Evolutionary conservation across 2,797 vertebrate genomes (phyloP).

Genomic region (Alcedo quadribrachys): DNA sequence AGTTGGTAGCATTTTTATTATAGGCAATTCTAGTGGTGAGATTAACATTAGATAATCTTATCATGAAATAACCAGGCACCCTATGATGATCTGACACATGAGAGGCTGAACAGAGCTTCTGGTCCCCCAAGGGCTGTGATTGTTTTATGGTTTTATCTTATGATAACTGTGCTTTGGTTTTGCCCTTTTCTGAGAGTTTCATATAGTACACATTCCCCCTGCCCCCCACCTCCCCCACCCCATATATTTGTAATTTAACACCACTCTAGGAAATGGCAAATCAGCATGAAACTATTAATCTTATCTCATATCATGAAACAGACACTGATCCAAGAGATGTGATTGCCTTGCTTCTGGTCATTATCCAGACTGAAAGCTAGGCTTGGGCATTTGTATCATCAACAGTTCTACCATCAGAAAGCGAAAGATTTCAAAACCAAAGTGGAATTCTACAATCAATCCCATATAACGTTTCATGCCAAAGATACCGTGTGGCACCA

Average conservation of each 20-base stretch:
- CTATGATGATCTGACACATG: conserved; percentile 44
- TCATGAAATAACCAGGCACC: conserved; percentile 55
- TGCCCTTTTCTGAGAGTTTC: conserved; percentile 59
- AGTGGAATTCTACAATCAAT: not conserved
- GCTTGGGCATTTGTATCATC: not conserved
- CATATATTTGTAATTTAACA: conserved; percentile 60
- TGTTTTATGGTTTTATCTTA: conserved; percentile 60
- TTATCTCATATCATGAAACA: conserved; percentile 41
- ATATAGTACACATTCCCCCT: not conserved
- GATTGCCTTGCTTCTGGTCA: conserved; percentile 57
- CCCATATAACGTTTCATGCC: not conserved
- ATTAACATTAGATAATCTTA: conserved; percentile 61
- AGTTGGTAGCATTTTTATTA: conserved; percentile 33
- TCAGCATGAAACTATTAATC: conserved; percentile 65
- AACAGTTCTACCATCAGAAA: conserved; percentile 27
- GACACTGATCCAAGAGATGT: conserved; percentile 48
- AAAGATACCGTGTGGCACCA: not conserved
- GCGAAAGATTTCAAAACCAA: conserved; percentile 9
- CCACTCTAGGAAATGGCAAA: conserved; percentile 62
- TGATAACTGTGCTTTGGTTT: conserved; percentile 49
- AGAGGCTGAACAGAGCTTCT: conserved; percentile 36
- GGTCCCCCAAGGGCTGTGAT: conserved; percentile 28
- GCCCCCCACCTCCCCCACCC: not conserved
- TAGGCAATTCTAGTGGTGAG: conserved; percentile 25
- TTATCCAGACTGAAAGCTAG: conserved; percentile 16